Evolutionary conservation across 2,888 invertebrate species (phyloP), one percentile per base, ranked within the genome.

Genomic region (Lomographa bimaculata): DNA sequence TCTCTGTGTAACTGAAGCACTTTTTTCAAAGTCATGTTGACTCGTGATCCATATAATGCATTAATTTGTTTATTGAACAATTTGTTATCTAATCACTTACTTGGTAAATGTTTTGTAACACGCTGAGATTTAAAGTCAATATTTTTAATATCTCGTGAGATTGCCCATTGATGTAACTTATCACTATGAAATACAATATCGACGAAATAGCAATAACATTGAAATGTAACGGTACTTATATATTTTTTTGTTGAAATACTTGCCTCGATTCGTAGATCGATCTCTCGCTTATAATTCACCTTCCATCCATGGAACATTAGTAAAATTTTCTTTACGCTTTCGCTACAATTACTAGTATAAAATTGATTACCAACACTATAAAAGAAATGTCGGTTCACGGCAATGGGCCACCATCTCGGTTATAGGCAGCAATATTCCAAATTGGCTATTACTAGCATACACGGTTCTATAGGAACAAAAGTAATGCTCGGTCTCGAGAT

Each of bases 281-380:
- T 38, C 29, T 36, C 20, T 19, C 25, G 25, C 20, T 39, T 34
- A 32, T 36, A 37, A 32, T 27, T 36, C 16, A 28, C 21, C 36
- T 43, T 36, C 42, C 41, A 44, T 48, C 48, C 50, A 48, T 46
- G 60, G 57, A 68, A 68, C 57, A 62, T 60, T 56, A 60, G 59
- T 56, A 55, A 60, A 58, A 56, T 61, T 58, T 62, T 58, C 63
- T 67, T 52, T 60, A 68, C 75, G 74, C 78, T 77, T 76, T 75
- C 73, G 59, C 69, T 52, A 57, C 59, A 62, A 66, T 61, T 64
- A 66, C 55, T 55, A 59, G 61, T 67, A 53, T 72, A 59, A 71
- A 76, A 76, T 76, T 71, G 71, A 78, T 78, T 70, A 62, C 50
- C 49, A 57, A 48, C 57, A 61, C 58, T 64, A 59, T 66, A 61